Evolutionary conservation across 2,888 invertebrate species (phyloP), one percentile per base, ranked within the genome.

Genomic region (Phaonia tiefii): DNA sequence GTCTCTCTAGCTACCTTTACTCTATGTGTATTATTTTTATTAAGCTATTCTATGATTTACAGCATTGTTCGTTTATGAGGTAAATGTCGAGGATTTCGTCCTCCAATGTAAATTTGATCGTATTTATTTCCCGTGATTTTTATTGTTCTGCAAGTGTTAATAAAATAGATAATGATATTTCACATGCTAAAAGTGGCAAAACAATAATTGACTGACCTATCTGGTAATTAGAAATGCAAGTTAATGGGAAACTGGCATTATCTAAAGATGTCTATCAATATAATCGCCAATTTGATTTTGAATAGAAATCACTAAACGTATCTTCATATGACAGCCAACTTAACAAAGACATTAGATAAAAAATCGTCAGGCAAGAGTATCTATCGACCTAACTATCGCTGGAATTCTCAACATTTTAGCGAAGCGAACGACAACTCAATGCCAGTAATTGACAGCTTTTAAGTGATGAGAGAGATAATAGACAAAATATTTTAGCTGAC

Each of bases 211-310:
- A 73, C 8, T 37, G 22, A 51, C 20, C 66, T 80, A 80, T 75
- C 83, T 49, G 20, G 81, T 66, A 79, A 76, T 76, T 79, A 83
- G 75, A 83, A 80, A 81, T 80, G 76, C 79, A 10, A 82, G 70
- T 83, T 75, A 81, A 71, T 73, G 66, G 75, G 72, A 79, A 75
- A 80, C 74, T 85, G 86, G 83, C 84, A 84, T 70, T 84, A 85
- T 86, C 86, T 65, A 22, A 37, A 51, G 46, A 71, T 46, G 77
- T 74, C 67, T 49, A 84, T 84, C 81, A 70, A n/a, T 58, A 39
- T 31, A 31, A 31, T 42, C 51, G 8, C 17, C 37, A 51, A 51
- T n/a, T 66, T 51, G 31, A 31, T 13, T n/a, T n/a, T 65, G 39
- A 46, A 25, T 65, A 15, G 13, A 44, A 13, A 42, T n/a, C n/a